Conservation (phyloP, 1,140 invertebrate genomes). For the Forficula auricularia region DNA sequence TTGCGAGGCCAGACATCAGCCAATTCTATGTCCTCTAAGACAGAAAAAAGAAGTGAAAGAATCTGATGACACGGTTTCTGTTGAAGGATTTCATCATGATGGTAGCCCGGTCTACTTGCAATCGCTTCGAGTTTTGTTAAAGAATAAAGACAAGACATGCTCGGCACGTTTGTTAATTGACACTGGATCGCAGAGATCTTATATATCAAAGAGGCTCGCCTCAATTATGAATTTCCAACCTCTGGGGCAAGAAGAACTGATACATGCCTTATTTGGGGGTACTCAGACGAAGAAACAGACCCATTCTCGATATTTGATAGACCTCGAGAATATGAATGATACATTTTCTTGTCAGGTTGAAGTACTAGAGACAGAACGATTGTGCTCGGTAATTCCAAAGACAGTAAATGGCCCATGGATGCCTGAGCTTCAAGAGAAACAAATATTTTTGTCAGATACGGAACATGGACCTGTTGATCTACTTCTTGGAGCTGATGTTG, state of each 20-base stretch:
- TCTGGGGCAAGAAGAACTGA: neutral
- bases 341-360: neutral
- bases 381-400: constrained; percentile 6
- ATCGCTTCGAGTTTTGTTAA: constrained; percentile 7
- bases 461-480: constrained; percentile 11
- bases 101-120: constrained; percentile 6
- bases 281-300: neutral
- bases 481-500: constrained; percentile 19
- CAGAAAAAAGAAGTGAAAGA: too few species aligned
- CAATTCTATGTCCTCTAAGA: too few species aligned
- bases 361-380: constrained; percentile 2
- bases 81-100: too few species aligned
- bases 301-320: constrained; percentile 4
- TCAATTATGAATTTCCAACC: neutral
- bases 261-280: constrained; percentile 3
- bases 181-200: constrained; percentile 9
- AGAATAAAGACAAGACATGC: neutral
- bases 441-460: constrained; percentile 13
- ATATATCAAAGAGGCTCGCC: neutral
- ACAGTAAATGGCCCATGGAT: neutral
- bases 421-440: constrained; percentile 4
- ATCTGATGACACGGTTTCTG: too few species aligned
- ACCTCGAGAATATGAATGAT: neutral
- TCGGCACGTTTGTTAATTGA: constrained; percentile 9
- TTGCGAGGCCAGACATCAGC: too few species aligned